These are phyloP conservation scores for Cololabis saira DNA, from an alignment of 2,113 vertebrate genomes.

Conservation along the genomic window DNA sequence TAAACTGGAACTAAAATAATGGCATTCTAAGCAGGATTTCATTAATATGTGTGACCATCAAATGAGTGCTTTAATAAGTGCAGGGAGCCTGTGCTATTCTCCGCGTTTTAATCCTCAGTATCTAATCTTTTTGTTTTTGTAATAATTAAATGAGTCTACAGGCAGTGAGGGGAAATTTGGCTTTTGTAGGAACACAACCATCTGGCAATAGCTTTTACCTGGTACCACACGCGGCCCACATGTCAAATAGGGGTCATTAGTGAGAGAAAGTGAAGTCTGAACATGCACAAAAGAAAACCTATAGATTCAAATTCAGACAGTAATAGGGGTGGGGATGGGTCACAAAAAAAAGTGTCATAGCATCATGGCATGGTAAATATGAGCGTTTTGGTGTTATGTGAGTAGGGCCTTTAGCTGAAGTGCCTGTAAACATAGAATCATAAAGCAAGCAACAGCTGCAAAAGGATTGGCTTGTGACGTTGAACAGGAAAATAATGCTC, in stretches of 20 bases:
- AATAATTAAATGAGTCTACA: constrained; percentile 77
- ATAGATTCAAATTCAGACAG: constrained; percentile 17
- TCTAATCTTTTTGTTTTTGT: constrained; percentile 73
- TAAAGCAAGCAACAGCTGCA: constrained; percentile 90
- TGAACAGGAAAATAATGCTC: constrained; percentile 79
- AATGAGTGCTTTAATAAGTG: constrained; percentile 52
- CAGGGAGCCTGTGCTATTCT: constrained; percentile 40
- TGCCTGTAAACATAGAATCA: constrained; percentile 73
- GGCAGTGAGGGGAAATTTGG: constrained; percentile 61
- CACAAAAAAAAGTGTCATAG: not conserved
- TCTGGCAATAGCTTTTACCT: constrained; percentile 75
- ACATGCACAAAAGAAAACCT: not conserved
- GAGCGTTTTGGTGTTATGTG: constrained; percentile 40
- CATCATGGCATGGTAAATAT: constrained; percentile 43
- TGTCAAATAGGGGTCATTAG: constrained; percentile 59
- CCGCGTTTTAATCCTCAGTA: constrained; percentile 64
- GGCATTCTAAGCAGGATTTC: constrained; percentile 52
- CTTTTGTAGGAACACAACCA: constrained; percentile 68
- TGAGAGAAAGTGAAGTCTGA: constrained; percentile 60
- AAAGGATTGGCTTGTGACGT: constrained; percentile 82
- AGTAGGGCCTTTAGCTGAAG: constrained; percentile 47
- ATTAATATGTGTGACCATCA: constrained; percentile 53
- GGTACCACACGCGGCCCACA: constrained; percentile 72
- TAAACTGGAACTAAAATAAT: constrained; percentile 63
- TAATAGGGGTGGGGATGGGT: not conserved